phyloP scores from a whole-genome alignment of 2,888 invertebrate genomes.

The Dugesia japonica region DNA sequence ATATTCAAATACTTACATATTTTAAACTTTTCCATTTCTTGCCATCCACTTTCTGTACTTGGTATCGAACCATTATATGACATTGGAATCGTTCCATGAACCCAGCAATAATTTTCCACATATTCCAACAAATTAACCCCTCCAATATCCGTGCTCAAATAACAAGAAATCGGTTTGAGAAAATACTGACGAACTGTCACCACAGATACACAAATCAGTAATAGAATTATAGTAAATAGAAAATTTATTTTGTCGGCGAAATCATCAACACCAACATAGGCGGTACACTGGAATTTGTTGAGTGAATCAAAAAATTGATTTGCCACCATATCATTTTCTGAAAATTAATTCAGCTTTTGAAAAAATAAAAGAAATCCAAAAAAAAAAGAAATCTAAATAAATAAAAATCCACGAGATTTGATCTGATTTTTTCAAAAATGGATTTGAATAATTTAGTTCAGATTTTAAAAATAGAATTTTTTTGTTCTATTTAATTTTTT shows the following conservation, averaged over 20 bases:
- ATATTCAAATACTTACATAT: conserved; percentile 30
- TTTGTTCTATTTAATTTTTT: no score
- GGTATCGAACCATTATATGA: neutral
- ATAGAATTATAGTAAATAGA: conserved; percentile 24
- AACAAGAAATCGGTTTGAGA: conserved; percentile 33
- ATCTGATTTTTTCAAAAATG: no score
- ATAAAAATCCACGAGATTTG: no score
- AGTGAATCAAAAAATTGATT: conserved; percentile 29
- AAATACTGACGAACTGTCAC: conserved; percentile 34
- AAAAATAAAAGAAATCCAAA: no score
- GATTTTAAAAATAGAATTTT: no score
- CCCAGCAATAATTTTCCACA: conserved; percentile 34
- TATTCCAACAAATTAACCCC: conserved; percentile 28
- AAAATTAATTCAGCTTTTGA: no score
- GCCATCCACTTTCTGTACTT: conserved; percentile 21
- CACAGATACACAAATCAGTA: conserved; percentile 28
- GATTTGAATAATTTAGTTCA: no score
- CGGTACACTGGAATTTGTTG: conserved; percentile 5
- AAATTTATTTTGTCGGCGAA: conserved; percentile 33
- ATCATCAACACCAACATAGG: conserved; percentile 32
- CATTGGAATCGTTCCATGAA: conserved; percentile 33
- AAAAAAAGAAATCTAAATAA: no score
- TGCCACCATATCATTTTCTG: conserved; percentile 24
- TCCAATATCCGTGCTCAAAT: conserved; percentile 30
- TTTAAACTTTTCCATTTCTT: conserved; percentile 24